Conservation (phyloP, 2,888 invertebrate species). For the Entomobrya multifasciata region DNA sequence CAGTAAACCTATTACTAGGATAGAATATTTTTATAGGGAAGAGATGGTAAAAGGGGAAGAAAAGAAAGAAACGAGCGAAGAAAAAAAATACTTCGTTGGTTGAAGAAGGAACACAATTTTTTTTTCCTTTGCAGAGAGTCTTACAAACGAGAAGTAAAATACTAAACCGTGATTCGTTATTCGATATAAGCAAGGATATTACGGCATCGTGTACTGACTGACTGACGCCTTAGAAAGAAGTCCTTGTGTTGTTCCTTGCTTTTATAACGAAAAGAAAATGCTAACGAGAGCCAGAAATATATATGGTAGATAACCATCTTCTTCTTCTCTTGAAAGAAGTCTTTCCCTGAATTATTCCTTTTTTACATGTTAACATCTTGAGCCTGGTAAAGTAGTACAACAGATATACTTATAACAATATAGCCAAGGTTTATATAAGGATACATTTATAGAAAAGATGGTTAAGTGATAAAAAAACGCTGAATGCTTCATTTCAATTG, state of each 20-base stretch:
- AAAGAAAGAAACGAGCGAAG: conserved; percentile 53
- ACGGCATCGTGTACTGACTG: too few relatives aligned
- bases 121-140: conserved; percentile 5
- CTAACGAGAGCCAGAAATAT: too few relatives aligned
- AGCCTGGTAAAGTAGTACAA: background rate
- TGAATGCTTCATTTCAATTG: too few relatives aligned
- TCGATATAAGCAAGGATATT: background rate
- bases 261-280: background rate
- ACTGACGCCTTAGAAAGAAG: background rate
- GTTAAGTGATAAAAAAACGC: too few relatives aligned
- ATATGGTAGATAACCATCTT: background rate
- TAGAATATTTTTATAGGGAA: conserved; percentile 58
- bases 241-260: background rate
- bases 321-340: background rate
- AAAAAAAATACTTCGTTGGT: conserved; percentile 19
- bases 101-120: conserved; percentile 46
- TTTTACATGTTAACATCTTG: background rate
- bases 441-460: too few relatives aligned
- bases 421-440: too few relatives aligned
- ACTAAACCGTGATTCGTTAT: conserved; percentile 17
- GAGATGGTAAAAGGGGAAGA: conserved; percentile 52
- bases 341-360: background rate
- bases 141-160: conserved; percentile 14
- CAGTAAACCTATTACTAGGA: conserved; percentile 49
- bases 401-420: background rate